Base-by-base conservation (phyloP, 2,888 invertebrate genomes). In the Syrista parreyssii region DNA sequence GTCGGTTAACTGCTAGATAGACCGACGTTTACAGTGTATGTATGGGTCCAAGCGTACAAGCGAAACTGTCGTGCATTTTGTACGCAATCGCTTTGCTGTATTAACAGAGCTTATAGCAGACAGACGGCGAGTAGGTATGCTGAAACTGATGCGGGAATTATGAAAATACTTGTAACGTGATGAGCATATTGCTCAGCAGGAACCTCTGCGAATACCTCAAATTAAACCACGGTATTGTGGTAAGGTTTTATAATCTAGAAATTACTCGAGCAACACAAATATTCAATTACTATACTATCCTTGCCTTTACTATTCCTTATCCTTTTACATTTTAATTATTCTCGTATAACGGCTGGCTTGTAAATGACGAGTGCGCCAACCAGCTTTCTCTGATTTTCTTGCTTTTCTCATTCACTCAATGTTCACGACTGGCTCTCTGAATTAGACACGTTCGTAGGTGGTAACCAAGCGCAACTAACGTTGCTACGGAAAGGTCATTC, bases 251-350 rank as follows among this genome's bases (percentile, higher is more conserved):
- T 55, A 55, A 55, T 23, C 23, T 78, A 79, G 74, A 76, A 75
- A 73, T 34, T 73, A 73, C 35, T 33, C 34, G 72, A 73, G 75
- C 80, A 75, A 78, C 83, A 84, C 84, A 84, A 84, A 81, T 82
- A 79, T 79, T 78, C 81, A 79, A 81, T 83, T 80, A 79, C 81
- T 76, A 76, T 69, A 35, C 73, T 75, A 68, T 75, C 80, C 79
- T 76, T n/a, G n/a, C n/a, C n/a, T n/a, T n/a, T n/a, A n/a, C n/a
- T n/a, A n/a, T n/a, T n/a, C n/a, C n/a, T n/a, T n/a, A n/a, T n/a
- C 75, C 76, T 78, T 9, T 55, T 23, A 55, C 23, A 55, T 23
- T 55, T 55, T 55, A 55, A 55, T 55, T 55, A 81, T 79, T 81
- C 79, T 79, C 71, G 36, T 68, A 33, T 31, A 68, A 73, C 73